A percentile compares a stretch with the other conserved stretches of the same genome.
Conservation (phyloP, 2,797 vertebrate genomes). For the Bucorvus abyssinicus region DNA sequence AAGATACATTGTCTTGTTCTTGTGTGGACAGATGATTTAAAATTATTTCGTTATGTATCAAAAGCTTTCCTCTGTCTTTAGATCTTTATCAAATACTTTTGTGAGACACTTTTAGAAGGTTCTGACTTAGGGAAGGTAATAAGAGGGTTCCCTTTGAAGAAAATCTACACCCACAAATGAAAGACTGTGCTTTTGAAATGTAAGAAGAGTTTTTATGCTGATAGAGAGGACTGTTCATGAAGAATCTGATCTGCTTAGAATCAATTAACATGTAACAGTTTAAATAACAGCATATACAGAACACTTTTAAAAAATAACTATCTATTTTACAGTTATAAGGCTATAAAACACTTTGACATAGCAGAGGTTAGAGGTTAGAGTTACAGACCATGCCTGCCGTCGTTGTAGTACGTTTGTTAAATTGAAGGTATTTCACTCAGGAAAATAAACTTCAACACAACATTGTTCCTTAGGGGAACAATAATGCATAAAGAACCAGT, state of each 20-base stretch:
- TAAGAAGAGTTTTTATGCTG: neutral
- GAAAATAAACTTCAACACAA: neutral
- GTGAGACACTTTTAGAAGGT: constrained; percentile 34
- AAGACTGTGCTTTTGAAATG: constrained; percentile 48
- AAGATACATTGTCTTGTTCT: constrained; percentile 24
- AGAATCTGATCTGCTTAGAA: neutral
- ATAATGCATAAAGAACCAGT: neutral
- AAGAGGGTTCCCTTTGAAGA: constrained; percentile 59
- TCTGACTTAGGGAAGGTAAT: constrained; percentile 30
- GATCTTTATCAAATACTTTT: constrained; percentile 64
- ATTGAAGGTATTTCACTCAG: neutral
- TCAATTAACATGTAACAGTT: constrained; percentile 26
- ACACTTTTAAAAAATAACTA: neutral
- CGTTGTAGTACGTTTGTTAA: neutral
- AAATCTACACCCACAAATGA: constrained; percentile 56
- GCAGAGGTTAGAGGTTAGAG: neutral
- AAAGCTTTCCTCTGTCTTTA: constrained; percentile 41
- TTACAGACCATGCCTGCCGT: neutral
- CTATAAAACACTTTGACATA: neutral
- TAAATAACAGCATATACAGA: constrained; percentile 11
- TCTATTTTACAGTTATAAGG: neutral
- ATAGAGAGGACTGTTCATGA: neutral
- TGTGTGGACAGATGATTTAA: neutral
- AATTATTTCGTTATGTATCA: constrained; percentile 63
- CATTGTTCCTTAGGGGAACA: neutral